phyloP scores from a whole-genome alignment of 2,888 invertebrate genomes.

The Nematopogon swammerdamellus region DNA sequence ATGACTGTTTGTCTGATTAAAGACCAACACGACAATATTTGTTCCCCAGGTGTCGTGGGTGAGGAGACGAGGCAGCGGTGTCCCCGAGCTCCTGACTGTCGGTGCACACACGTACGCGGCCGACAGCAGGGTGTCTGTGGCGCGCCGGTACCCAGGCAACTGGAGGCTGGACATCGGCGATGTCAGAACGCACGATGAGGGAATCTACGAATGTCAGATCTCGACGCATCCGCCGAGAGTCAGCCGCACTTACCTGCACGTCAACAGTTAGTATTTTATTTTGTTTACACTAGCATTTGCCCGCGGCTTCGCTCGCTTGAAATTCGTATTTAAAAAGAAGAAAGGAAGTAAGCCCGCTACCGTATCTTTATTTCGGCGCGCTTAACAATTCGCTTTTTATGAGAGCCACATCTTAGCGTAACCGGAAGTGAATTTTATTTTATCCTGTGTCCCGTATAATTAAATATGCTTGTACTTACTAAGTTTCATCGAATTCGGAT shows the following conservation, averaged over 20 bases:
- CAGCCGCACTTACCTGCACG: slow-evolving; percentile 62
- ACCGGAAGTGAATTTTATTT: too few species aligned
- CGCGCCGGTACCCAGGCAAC: slow-evolving; percentile 60
- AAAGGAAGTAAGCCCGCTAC: too few species aligned
- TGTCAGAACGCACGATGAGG: slow-evolving; percentile 64
- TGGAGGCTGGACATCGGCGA: slow-evolving; percentile 63
- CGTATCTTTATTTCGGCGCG: too few species aligned
- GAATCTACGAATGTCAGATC: slow-evolving; percentile 69
- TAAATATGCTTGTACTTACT: too few species aligned
- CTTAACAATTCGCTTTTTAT: too few species aligned
- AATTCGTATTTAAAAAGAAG: too few species aligned
- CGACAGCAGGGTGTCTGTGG: slow-evolving; percentile 63
- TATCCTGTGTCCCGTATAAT: too few species aligned
- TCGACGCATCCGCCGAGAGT: slow-evolving; percentile 69
- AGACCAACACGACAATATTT: too few species aligned
- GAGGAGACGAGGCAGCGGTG: slow-evolving; percentile 55
- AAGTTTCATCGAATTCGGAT: too few species aligned
- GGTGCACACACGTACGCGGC: slow-evolving; percentile 67
- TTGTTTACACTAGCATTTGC: background rate
- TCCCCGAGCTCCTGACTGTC: slow-evolving; percentile 67
- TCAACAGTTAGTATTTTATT: slow-evolving; percentile 54
- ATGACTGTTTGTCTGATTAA: too few species aligned
- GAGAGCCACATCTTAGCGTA: too few species aligned
- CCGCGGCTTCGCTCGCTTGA: too few species aligned
- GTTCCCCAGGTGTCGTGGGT: slow-evolving; percentile 68